Evolutionary conservation across 2,113 vertebrate species (phyloP), one percentile per base, ranked within the genome.

Genomic region (Rafetus swinhoei): DNA sequence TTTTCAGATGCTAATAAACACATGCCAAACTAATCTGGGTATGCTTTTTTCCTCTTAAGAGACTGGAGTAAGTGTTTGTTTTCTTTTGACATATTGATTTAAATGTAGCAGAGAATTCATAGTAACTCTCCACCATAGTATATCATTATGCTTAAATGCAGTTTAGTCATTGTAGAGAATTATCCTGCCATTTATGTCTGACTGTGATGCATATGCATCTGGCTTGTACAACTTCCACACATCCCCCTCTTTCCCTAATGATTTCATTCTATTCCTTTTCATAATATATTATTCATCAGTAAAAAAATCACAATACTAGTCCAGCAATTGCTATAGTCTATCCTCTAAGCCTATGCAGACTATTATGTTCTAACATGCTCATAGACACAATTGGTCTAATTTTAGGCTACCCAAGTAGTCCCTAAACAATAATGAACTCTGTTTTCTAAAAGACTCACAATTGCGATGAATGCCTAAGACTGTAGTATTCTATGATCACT

Each of bases 41-140:
- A 74, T 89, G 14, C 1, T 89, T 93, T 53, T 57, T 0, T 16
- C 10, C 56, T 87, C 27, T 55, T 27, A 18, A 55, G 5, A 62
- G 32, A 77, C 29, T 89, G 27, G 9, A 62, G 12, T 1, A 27
- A 2, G 3, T 57, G 50, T 65, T 90, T 69, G 25, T 29, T 82
- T 87, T 88, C 19, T 86, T 87, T 90, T 95, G 50, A 53, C 29
- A 87, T 86, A 54, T 14, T 94, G 56, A 89, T 88, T 94, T 92
- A 90, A 95, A 92, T 80, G 7, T 56, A 60, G 88, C 22, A 82
- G 35, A 86, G 16, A 88, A 79, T 79, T 82, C 15, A 89, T 29
- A n/a, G 84, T 72, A 87, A 35, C 55, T 90, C n/a, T 92, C 16
- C 5, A 21, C 21, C 81, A 69, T 62, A 82, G 59, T 7, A 12